phyloP scores from a whole-genome alignment of 2,113 vertebrate genomes.

The Trichechus manatus region DNA sequence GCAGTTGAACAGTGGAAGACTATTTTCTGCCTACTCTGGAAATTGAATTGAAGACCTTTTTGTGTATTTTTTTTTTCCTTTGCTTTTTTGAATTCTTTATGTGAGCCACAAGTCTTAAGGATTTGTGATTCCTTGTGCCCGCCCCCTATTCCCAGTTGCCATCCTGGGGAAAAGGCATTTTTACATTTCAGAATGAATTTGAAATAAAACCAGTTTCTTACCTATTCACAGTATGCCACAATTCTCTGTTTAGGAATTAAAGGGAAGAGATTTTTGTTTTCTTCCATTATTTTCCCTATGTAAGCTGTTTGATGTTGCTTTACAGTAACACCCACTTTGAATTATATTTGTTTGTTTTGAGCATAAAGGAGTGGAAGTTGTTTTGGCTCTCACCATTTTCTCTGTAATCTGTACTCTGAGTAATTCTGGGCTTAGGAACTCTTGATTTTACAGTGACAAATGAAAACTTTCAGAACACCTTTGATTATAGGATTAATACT shows the following conservation, averaged over 20 bases:
- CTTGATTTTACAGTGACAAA: not conserved
- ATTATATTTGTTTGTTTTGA: constrained; percentile 54
- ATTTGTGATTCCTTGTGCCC: not conserved
- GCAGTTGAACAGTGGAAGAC: constrained; percentile 23
- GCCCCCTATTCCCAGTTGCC: not conserved
- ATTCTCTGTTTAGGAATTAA: not conserved
- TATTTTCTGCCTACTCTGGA: constrained; percentile 58
- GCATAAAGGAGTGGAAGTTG: not conserved
- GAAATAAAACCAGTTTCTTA: constrained; percentile 31
- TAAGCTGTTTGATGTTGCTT: not conserved
- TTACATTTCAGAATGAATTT: constrained; percentile 56
- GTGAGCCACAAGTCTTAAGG: constrained; percentile 16
- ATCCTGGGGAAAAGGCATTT: not conserved
- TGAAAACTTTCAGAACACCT: constrained; percentile 23
- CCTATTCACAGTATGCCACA: not conserved
- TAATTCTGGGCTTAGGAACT: constrained; percentile 40
- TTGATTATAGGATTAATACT: constrained; percentile 45
- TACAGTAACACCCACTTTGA: not conserved
- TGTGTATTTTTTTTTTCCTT: constrained; percentile 32
- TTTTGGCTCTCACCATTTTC: constrained; percentile 23
- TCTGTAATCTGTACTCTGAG: constrained; percentile 4
- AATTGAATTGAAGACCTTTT: constrained; percentile 61
- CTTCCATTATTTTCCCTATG: not conserved
- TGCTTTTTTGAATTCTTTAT: constrained; percentile 61
- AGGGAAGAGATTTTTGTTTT: constrained; percentile 41